Evolutionary conservation across 2,113 vertebrate genomes (phyloP).

Genomic region (human (Homo sapiens)): DNA sequence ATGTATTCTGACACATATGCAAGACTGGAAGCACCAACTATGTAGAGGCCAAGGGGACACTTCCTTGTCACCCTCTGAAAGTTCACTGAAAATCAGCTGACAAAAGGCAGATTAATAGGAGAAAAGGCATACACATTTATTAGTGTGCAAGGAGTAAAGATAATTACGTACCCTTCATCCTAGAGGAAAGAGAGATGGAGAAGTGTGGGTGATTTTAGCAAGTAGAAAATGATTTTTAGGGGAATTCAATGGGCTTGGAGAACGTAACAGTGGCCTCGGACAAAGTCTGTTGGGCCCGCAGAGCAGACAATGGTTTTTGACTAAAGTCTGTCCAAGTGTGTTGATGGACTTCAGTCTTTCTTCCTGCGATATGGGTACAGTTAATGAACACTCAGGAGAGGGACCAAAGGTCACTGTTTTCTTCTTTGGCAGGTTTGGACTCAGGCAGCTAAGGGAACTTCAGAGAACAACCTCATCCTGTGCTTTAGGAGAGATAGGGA

Average conservation of each 20-base stretch:
- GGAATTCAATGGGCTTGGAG: neutral
- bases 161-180: neutral
- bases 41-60: neutral
- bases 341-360: neutral
- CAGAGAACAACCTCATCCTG: neutral
- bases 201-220: neutral
- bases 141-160: neutral
- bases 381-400: neutral
- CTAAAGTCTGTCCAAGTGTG: neutral
- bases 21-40: neutral
- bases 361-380: neutral
- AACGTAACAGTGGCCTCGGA: neutral
- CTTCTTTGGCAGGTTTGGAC: neutral
- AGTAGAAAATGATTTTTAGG: neutral
- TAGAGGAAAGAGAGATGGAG: neutral
- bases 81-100: neutral
- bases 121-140: neutral
- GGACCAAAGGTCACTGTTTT: neutral
- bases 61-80: neutral
- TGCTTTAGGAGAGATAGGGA: neutral
- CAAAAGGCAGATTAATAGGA: neutral
- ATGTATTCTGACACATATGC: neutral
- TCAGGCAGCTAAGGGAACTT: neutral
- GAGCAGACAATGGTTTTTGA: neutral
- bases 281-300: neutral